A percentile compares a stretch with the other conserved stretches of the same genome.
Conservation (phyloP, 2,113 vertebrate genomes). For the Oreamnos americanus region DNA sequence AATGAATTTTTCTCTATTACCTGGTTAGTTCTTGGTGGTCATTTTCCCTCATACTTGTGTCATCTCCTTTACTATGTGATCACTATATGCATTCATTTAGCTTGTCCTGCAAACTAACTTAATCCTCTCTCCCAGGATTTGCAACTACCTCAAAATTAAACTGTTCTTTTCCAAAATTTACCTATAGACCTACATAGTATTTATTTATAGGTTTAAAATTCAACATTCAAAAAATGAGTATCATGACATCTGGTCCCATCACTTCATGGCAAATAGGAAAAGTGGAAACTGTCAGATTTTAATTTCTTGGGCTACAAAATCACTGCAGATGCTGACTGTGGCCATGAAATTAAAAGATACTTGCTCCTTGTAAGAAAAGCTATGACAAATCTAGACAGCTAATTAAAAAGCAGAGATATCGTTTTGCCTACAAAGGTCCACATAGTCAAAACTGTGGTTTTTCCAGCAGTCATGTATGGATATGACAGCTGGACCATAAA, state of each 20-base stretch:
- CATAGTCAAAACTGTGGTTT: not conserved
- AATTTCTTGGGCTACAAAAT: not conserved
- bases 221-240: not conserved
- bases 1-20: not conserved
- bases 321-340: not conserved
- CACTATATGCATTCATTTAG: not conserved
- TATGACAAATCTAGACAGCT: not conserved
- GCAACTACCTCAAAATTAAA: conserved; percentile 14
- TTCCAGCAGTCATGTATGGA: not conserved
- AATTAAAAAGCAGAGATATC: not conserved
- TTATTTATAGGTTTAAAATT: not conserved
- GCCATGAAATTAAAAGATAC: not conserved
- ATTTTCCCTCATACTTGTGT: not conserved
- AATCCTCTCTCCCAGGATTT: not conserved
- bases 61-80: not conserved
- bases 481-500: not conserved
- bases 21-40: not conserved
- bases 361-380: not conserved
- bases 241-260: not conserved
- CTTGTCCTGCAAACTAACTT: not conserved
- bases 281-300: not conserved
- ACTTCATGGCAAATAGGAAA: not conserved
- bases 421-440: not conserved
- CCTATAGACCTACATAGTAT: not conserved
- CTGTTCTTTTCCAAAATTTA: not conserved